Conservation (phyloP, 1,140 invertebrate species). For the Ladona fulva region DNA sequence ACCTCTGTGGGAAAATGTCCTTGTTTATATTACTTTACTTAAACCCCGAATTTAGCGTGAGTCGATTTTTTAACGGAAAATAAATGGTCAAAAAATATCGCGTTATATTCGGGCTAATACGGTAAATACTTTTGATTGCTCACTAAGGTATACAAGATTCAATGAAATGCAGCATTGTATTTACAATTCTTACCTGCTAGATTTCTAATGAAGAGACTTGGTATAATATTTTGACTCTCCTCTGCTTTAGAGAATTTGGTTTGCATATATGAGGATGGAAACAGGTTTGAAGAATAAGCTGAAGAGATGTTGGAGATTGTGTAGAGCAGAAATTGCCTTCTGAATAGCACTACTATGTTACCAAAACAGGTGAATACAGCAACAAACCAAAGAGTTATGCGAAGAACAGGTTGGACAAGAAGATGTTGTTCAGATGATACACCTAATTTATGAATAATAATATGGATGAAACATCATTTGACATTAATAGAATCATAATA, state of each 20-base stretch:
- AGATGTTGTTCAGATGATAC: conserved; percentile 59
- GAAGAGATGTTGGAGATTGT: background rate
- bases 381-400: conserved; percentile 63
- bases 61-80: no score
- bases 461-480: conserved; percentile 14
- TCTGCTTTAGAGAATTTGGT: conserved; percentile 42
- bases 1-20: no score
- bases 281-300: background rate
- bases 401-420: conserved; percentile 49
- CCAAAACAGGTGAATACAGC: conserved; percentile 53
- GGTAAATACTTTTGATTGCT: no score
- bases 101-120: no score
- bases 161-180: conserved; percentile 15
- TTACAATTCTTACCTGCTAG: conserved; percentile 47
- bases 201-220: conserved; percentile 59
- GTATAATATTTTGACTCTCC: conserved; percentile 41
- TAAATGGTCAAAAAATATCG: no score
- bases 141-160: no score
- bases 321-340: conserved; percentile 33
- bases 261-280: background rate
- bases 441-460: conserved; percentile 31
- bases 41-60: no score
- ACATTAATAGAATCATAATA: no score
- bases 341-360: conserved; percentile 58
- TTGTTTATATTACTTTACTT: no score